Conservation (phyloP, 2,888 invertebrate genomes). For the Caenorhabditis imperialis region DNA sequence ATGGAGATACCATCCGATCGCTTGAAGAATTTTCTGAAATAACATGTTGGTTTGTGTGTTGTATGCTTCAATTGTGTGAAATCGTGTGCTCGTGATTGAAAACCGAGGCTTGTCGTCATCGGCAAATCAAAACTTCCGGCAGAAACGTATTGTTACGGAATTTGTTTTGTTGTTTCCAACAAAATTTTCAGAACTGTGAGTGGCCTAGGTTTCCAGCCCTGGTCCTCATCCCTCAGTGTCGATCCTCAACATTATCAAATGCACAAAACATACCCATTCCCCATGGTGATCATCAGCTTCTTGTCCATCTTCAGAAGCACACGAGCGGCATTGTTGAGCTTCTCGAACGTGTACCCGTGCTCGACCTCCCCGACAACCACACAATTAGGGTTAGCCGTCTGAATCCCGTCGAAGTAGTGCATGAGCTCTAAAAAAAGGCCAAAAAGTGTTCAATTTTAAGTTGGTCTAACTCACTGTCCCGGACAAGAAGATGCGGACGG, state of each 20-base stretch:
- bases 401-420: conserved; percentile 43
- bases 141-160: too few species aligned
- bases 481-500: conserved; percentile 77
- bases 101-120: too few species aligned
- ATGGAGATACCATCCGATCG: conserved; percentile 80
- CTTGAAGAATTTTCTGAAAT: conserved; percentile 80
- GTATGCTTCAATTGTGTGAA: too few species aligned
- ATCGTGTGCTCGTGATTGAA: too few species aligned
- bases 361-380: conserved; percentile 82
- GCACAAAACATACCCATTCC: conserved; percentile 73
- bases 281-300: conserved; percentile 69
- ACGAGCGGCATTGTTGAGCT: conserved; percentile 79
- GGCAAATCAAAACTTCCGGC: too few species aligned
- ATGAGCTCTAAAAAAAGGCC: not conserved
- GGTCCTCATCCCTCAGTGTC: too few species aligned
- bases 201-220: too few species aligned
- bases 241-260: too few species aligned
- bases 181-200: too few species aligned
- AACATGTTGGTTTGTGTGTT: too few species aligned
- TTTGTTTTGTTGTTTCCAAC: too few species aligned
- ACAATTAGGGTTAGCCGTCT: conserved; percentile 80
- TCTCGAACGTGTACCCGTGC: conserved; percentile 79
- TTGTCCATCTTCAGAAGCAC: conserved; percentile 70
- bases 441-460: not conserved
- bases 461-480: too few species aligned